phyloP scores from a whole-genome alignment of 2,797 vertebrate species.

The Pteronotus mesoamericanus region DNA sequence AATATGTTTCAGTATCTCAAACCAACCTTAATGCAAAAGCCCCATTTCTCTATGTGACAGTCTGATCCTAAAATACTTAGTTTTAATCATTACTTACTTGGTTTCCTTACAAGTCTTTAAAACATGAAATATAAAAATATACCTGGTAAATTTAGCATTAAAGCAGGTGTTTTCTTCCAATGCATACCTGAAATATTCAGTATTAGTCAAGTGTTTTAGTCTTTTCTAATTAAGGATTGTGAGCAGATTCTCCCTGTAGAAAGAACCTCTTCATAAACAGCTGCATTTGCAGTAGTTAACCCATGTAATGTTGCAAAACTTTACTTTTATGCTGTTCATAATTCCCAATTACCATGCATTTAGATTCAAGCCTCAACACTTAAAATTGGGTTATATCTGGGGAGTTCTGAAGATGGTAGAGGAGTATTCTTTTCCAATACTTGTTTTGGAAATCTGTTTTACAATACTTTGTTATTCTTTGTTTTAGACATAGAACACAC shows the following conservation, averaged over 20 bases:
- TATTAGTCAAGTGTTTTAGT: constrained; percentile 59
- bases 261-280: constrained; percentile 41
- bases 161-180: constrained; percentile 52
- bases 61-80: constrained; percentile 25
- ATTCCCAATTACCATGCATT: constrained; percentile 37
- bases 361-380: constrained; percentile 39
- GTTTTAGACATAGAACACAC: neutral
- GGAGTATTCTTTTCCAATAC: neutral
- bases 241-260: constrained; percentile 46
- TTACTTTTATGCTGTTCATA: constrained; percentile 54
- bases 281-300: constrained; percentile 30
- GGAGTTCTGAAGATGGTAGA: constrained; percentile 22
- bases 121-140: neutral
- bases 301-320: constrained; percentile 26
- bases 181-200: constrained; percentile 55
- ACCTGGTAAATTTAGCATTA: constrained; percentile 58
- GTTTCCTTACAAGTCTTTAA: constrained; percentile 21
- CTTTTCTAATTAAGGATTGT: constrained; percentile 67
- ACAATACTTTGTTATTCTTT: neutral
- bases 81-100: constrained; percentile 4
- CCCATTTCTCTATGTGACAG: neutral
- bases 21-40: neutral
- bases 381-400: neutral
- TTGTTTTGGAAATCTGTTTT: constrained; percentile 34
- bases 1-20: neutral